Evolutionary conservation across 2,113 vertebrate species (phyloP).

Genomic region (Cyrtonyx montezumae): DNA sequence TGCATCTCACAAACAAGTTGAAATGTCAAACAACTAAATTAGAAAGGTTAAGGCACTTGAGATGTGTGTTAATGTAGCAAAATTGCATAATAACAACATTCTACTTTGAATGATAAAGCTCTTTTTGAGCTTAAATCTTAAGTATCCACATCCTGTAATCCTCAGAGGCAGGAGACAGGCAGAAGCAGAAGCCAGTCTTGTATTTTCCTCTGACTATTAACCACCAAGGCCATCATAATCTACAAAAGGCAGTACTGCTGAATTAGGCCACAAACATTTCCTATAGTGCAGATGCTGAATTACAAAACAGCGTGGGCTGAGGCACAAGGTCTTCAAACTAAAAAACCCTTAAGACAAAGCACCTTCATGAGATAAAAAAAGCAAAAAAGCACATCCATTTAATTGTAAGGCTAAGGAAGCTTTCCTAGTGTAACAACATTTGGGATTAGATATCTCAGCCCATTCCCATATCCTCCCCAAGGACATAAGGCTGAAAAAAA

Average conservation of each 20-base stretch:
- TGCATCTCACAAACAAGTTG: constrained; percentile 27
- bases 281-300: neutral
- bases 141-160: neutral
- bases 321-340: neutral
- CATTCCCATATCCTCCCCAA: neutral
- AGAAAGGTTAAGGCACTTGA: constrained; percentile 82
- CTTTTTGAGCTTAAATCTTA: neutral
- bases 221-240: neutral
- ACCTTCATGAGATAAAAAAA: neutral
- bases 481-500: neutral
- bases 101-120: constrained; percentile 23
- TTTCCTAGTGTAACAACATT: neutral
- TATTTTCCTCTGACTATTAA: neutral
- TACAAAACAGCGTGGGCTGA: neutral
- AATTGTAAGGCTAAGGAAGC: neutral
- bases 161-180: neutral
- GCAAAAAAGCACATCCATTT: neutral
- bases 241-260: neutral
- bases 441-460: neutral
- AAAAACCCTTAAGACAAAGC: neutral
- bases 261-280: neutral
- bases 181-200: neutral
- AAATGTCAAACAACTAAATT: constrained; percentile 63
- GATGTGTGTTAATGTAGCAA: constrained; percentile 68
- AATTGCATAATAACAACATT: constrained; percentile 57